phyloP scores from a whole-genome alignment of 1,140 invertebrate genomes.

The Pachyrhynchus sulphureomaculatus region DNA sequence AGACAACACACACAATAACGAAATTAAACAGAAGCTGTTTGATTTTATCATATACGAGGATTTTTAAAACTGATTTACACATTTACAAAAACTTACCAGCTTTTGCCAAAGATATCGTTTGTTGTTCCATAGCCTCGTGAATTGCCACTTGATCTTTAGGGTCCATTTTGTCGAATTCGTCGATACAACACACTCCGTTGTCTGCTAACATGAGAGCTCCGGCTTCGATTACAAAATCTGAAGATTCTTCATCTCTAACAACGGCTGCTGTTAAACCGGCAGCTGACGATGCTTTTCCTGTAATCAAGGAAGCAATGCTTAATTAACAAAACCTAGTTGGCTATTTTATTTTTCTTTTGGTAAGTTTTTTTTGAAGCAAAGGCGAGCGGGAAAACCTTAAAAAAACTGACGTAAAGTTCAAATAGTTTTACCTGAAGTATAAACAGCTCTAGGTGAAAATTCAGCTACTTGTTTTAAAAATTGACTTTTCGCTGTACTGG shows the following conservation, averaged over 20 bases:
- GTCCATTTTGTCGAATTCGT: constrained; percentile 99
- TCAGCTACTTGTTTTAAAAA: constrained; percentile 94
- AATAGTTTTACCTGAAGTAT: constrained; percentile 83
- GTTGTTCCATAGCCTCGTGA: constrained; percentile 99
- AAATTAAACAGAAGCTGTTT: no score
- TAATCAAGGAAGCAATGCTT: background rate
- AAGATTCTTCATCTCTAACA: constrained; percentile 94
- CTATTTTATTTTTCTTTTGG: background rate
- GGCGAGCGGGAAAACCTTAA: no score
- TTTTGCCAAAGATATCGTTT: constrained; percentile 98
- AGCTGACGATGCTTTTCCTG: constrained; percentile 87
- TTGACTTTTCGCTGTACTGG: constrained; percentile 98
- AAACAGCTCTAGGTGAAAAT: constrained; percentile 93
- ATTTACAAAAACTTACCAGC: constrained; percentile 68
- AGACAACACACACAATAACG: no score
- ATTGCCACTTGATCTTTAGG: constrained; percentile 96
- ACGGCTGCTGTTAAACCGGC: constrained; percentile 98
- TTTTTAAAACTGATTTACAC: no score
- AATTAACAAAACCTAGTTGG: background rate
- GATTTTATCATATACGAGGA: no score
- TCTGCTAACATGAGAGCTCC: constrained; percentile 99
- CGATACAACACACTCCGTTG: constrained; percentile 99
- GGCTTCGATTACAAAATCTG: constrained; percentile 99
- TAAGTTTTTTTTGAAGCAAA: no score
- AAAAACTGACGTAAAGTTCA: no score